A percentile compares a stretch with the other conserved stretches of the same genome.
Conservation (phyloP, 2,797 vertebrate species). For the Enteromius argenteus region DNA sequence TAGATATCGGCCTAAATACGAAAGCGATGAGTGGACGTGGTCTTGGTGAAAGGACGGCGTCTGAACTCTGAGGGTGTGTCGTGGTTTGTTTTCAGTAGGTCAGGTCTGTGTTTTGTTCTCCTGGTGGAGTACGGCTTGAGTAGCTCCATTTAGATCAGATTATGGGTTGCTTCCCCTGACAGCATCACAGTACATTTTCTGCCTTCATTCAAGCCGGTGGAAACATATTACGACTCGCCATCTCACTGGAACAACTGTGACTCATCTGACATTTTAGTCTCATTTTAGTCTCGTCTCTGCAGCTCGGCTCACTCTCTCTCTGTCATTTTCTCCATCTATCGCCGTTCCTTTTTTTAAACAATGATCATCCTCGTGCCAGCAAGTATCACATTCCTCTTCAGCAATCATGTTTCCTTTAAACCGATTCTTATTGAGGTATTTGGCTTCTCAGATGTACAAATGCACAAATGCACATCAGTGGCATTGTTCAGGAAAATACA, state of each 20-base stretch:
- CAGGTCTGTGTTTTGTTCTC: constrained; percentile 10
- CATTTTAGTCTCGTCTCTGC: constrained; percentile 62
- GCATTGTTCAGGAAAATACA: background rate
- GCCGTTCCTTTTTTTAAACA: constrained; percentile 28
- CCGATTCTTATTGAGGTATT: constrained; percentile 5
- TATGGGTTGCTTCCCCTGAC: constrained; percentile 64
- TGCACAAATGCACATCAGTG: background rate
- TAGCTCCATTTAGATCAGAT: constrained; percentile 67
- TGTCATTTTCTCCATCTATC: constrained; percentile 61
- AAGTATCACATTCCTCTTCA: constrained; percentile 14
- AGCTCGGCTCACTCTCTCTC: constrained; percentile 54
- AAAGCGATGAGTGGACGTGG: constrained; percentile 21
- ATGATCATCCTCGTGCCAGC: constrained; percentile 1
- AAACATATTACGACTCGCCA: constrained; percentile 70
- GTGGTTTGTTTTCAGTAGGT: background rate
- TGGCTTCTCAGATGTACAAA: constrained; percentile 10
- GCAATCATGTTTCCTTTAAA: constrained; percentile 20
- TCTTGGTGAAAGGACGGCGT: background rate
- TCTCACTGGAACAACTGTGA: constrained; percentile 74
- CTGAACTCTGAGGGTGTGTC: background rate
- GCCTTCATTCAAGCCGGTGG: constrained; percentile 61
- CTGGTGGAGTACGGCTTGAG: background rate
- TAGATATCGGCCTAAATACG: constrained; percentile 50
- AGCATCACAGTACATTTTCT: constrained; percentile 70
- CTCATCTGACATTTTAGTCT: constrained; percentile 79